Evolutionary conservation across 1,140 invertebrate species (phyloP), one percentile per base, ranked within the genome.

Genomic region (Heliconius himera): DNA sequence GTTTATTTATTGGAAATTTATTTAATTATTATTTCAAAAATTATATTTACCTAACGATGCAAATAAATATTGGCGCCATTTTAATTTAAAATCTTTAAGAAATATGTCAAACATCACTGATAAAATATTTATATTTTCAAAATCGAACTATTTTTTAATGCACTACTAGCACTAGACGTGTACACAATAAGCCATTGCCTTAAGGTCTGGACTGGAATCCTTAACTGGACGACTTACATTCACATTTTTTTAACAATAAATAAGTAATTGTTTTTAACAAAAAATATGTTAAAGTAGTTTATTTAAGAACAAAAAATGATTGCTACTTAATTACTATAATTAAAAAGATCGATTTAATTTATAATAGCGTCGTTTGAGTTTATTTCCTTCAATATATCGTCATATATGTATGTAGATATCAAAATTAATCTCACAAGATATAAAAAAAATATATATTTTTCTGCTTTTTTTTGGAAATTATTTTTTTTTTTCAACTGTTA

Each of bases 21-120:
- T 20, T 20, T 3, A n/a, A n/a, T 5, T 8, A 26, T 60, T 11
- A 60, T 22, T 60, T 60, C 1, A 11, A 60, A 60, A 71, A 80
- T 29, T 75, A 82, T 78, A 84, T 85, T 83, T 84, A 94, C 93
- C 93, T 73, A 93, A 89, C 54, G 91, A 94, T 71, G 93, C 93
- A 60, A 86, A 88, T 85, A 94, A 92, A 89, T 93, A 93, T 88
- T 94, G 93, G 72, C 91, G 86, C 93, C 93, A 94, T 91, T 93
- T 90, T 78, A 89, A 82, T 85, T 90, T 91, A 2, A 94, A 86
- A 66, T 91, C 86, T 46, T 79, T 80, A 77, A 78, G 83, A 33
- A 87, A 86, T 71, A 80, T 84, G 70, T 91, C 87, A 73, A 93
- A 92, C 89, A 92, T 92, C 84, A 89, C 82, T 79, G 11, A 16